Conservation (phyloP, 1,140 invertebrate genomes). For the Brachionus koreanus region DNA sequence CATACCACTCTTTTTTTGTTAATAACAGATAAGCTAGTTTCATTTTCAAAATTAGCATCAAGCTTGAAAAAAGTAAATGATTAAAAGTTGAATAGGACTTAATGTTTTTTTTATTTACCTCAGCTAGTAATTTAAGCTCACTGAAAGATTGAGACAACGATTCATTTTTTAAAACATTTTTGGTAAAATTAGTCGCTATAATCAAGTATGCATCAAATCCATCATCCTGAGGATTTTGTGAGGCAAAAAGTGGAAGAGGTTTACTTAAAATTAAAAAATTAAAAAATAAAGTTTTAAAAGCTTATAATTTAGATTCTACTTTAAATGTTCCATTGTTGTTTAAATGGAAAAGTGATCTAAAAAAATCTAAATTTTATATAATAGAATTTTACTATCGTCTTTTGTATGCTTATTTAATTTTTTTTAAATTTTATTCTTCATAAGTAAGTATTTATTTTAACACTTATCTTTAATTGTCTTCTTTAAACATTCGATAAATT, state of each 20-base stretch:
- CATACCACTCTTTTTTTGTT: constrained; percentile 41
- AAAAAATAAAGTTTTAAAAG: not conserved
- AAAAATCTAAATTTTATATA: not conserved
- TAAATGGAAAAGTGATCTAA: not conserved
- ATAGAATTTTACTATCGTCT: not conserved
- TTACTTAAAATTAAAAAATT: not conserved
- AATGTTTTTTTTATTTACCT: not conserved
- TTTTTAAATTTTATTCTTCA: no score
- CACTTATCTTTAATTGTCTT: no score
- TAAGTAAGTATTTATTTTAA: no score
- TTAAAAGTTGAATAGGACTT: not conserved
- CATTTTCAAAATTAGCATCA: constrained; percentile 20
- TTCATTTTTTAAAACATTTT: not conserved
- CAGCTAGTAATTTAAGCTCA: not conserved
- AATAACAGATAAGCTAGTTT: not conserved
- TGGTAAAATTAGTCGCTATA: not conserved
- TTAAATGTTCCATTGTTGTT: not conserved
- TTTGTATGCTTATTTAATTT: no score
- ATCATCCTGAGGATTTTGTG: not conserved
- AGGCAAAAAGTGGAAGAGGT: not conserved
- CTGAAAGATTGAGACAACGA: not conserved
- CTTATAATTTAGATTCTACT: not conserved
- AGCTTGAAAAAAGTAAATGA: not conserved
- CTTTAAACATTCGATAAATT: no score
- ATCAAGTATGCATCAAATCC: not conserved